Evolutionary conservation across 2,113 vertebrate genomes (phyloP).

Genomic region (Nibea albiflora): DNA sequence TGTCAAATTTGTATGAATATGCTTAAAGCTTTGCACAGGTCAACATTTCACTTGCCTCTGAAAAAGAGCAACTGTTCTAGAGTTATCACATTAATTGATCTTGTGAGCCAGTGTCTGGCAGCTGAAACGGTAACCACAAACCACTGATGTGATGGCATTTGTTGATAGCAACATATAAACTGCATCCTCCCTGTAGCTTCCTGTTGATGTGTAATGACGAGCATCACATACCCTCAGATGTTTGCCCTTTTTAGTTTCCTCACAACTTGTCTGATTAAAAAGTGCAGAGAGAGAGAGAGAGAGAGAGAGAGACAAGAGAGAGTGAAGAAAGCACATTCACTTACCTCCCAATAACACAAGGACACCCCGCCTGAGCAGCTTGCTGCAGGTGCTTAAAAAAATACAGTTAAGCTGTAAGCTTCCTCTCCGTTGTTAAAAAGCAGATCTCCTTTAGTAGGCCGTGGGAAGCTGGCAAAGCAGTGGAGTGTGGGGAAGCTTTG

Average conservation of each 20-base stretch:
- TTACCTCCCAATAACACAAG: constrained; percentile 30
- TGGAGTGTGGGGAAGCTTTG: constrained; percentile 72
- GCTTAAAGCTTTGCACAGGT: background rate
- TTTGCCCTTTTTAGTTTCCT: constrained; percentile 16
- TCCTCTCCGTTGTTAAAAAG: constrained; percentile 58
- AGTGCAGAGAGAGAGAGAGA: constrained; percentile 7
- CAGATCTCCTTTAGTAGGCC: constrained; percentile 63
- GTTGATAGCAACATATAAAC: background rate
- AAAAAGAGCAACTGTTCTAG: background rate
- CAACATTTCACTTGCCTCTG: background rate
- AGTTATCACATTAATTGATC: background rate
- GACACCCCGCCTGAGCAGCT: constrained; percentile 13
- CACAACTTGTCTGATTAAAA: constrained; percentile 27
- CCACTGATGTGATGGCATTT: background rate
- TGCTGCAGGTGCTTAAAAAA: constrained; percentile 55
- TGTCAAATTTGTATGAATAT: background rate
- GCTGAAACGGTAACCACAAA: background rate
- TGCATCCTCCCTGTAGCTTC: background rate
- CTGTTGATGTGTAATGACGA: background rate
- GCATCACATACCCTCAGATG: background rate
- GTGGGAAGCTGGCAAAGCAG: constrained; percentile 69
- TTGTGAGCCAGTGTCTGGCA: constrained; percentile 12
- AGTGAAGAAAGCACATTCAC: background rate
- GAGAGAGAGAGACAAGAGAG: too few species aligned
- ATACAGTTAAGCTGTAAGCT: constrained; percentile 48